phyloP scores from a whole-genome alignment of 2,113 vertebrate species.

The Cygnus atratus region DNA sequence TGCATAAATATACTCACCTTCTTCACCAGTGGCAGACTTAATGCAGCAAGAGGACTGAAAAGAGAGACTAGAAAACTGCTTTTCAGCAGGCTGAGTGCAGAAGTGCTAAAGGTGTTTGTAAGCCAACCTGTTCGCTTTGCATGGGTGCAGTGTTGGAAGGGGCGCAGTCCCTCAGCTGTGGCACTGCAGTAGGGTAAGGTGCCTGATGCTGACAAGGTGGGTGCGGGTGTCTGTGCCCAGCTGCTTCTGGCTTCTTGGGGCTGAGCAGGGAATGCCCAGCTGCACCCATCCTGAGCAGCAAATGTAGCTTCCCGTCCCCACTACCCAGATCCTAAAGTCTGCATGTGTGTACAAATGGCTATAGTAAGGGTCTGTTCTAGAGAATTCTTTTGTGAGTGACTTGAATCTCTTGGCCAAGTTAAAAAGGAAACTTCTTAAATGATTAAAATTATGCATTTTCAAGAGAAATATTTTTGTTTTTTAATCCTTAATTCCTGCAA shows the following conservation, averaged over 20 bases:
- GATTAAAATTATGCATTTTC: not conserved
- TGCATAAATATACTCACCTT: not conserved
- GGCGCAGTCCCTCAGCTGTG: rapidly evolving
- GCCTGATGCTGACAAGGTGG: rapidly evolving
- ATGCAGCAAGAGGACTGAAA: not conserved
- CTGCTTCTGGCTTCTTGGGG: not conserved
- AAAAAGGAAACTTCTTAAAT: not conserved
- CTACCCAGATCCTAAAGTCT: not conserved
- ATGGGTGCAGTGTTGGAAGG: not conserved
- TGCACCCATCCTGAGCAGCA: rapidly evolving
- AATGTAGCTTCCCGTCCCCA: rapidly evolving
- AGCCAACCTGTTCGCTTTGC: not conserved
- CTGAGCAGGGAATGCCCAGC: not conserved
- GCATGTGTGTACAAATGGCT: rapidly evolving
- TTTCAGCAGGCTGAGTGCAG: not conserved
- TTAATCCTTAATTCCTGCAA: not conserved
- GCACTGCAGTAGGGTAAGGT: not conserved
- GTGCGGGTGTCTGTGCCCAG: not conserved
- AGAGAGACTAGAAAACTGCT: not conserved
- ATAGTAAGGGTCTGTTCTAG: not conserved
- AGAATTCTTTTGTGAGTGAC: not conserved
- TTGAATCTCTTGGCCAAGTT: not conserved
- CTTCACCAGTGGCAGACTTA: not conserved
- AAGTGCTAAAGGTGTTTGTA: not conserved
- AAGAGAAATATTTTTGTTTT: not conserved